A percentile compares a stretch with the other conserved stretches of the same genome.
Evolutionary conservation across 1,140 invertebrate species (phyloP).

Genomic region (Hycleus phaleratus): DNA sequence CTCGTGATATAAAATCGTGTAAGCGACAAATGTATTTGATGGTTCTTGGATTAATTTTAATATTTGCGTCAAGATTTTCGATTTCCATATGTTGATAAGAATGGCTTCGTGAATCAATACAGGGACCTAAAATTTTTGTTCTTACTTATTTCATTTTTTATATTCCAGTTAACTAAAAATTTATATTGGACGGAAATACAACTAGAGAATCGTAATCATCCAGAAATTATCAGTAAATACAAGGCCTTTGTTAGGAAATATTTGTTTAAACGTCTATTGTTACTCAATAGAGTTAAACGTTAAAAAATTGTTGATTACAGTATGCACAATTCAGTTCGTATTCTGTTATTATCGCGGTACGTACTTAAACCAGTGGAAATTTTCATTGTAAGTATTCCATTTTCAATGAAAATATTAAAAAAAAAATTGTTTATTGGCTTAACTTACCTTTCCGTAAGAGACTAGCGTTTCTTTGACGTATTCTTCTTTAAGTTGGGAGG

Average conservation of each 20-base stretch:
- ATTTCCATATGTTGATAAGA: constrained; percentile 67
- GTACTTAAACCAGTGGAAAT: too few relatives aligned
- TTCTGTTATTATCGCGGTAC: too few relatives aligned
- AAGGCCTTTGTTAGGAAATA: too few relatives aligned
- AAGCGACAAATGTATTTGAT: constrained; percentile 61
- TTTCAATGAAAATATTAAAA: too few relatives aligned
- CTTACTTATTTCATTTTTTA: not conserved
- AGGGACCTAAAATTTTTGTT: constrained; percentile 46
- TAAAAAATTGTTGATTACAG: too few relatives aligned
- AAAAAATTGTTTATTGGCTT: not conserved
- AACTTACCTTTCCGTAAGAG: constrained; percentile 52
- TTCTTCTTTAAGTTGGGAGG: constrained; percentile 58
- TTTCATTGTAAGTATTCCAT: too few relatives aligned
- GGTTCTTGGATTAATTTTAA: constrained; percentile 55
- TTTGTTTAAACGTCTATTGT: too few relatives aligned
- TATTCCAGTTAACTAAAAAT: not conserved
- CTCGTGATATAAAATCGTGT: constrained; percentile 46
- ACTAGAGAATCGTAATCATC: too few relatives aligned
- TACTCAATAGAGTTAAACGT: too few relatives aligned
- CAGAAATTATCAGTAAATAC: too few relatives aligned
- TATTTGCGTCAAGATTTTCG: constrained; percentile 64
- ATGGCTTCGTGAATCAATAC: constrained; percentile 68
- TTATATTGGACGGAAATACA: not conserved
- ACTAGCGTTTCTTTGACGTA: constrained; percentile 63
- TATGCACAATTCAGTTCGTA: too few relatives aligned